Evolutionary conservation across 2,888 invertebrate genomes (phyloP).

Genomic region (Drosophila aldrichi): DNA sequence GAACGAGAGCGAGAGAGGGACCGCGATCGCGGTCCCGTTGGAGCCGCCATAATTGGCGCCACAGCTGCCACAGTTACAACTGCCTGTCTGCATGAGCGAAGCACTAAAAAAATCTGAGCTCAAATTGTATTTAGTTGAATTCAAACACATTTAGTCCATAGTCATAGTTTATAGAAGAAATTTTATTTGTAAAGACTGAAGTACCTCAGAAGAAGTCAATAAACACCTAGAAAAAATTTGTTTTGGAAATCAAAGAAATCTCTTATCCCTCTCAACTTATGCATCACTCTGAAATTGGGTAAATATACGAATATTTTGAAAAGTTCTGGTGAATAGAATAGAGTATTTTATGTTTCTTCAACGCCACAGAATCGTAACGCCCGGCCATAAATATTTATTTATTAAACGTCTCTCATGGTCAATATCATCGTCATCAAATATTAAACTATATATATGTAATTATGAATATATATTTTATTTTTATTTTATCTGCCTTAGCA

Average conservation of each 20-base stretch:
- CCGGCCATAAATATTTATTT: conserved; percentile 49
- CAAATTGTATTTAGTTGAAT: conserved; percentile 61
- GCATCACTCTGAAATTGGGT: background rate
- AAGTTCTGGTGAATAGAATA: too few species aligned
- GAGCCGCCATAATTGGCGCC: conserved; percentile 79
- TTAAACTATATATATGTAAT: conserved; percentile 62
- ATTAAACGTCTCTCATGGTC: conserved; percentile 64
- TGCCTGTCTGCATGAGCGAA: conserved; percentile 64
- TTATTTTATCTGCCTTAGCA: conserved; percentile 73
- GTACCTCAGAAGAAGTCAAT: conserved; percentile 82
- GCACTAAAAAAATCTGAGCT: conserved; percentile 54
- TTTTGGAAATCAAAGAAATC: conserved; percentile 59
- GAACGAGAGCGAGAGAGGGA: conserved; percentile 63
- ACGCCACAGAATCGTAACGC: too few species aligned
- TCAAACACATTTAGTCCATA: conserved; percentile 57
- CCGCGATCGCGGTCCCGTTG: conserved; percentile 63
- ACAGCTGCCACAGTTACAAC: conserved; percentile 77
- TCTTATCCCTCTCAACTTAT: background rate
- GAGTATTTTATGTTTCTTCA: too few species aligned
- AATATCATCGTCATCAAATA: conserved; percentile 47
- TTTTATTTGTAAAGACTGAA: conserved; percentile 80
- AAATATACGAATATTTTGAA: background rate
- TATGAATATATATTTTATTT: background rate
- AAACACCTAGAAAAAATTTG: conserved; percentile 65
- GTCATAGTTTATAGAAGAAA: conserved; percentile 71